Evolutionary conservation across 2,113 vertebrate species (phyloP), one percentile per base, ranked within the genome.

Genomic region (Larimichthys polyactis): DNA sequence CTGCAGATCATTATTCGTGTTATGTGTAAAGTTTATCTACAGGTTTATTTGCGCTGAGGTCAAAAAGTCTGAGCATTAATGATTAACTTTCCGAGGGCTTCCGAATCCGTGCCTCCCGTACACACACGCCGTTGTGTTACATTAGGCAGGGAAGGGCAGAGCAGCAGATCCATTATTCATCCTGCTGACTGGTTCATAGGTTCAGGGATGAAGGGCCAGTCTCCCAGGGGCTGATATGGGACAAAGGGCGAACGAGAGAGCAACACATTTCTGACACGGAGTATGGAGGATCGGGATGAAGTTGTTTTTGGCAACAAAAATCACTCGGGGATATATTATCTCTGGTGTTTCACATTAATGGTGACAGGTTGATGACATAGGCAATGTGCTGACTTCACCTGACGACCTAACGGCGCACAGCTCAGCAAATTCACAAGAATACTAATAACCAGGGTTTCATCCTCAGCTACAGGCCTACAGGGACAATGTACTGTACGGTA

Each of bases 131-230:
- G 62, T 36, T 20, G 60, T 57, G 65, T 73, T 83, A 73, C 69
- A 78, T 79, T 72, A 71, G 22, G 60, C 72, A 36, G 52, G 59
- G 22, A 60, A 75, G 76, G 65, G 51, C 69, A 64, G 36, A 58
- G 8, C 59, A 58, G 8, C 55, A 19, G 49, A 74, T 82, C 70
- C 69, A 91, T 90, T 87, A 90, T 92, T 89, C 85, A 89, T 79
- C 46, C 62, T 51, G 65, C 60, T 77, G 84, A 82, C 87, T 65
- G 67, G 73, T 70, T 87, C 74, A 73, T 12, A 48, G 74, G 71
- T 76, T 84, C 73, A 48, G 63, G 71, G 84, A 49, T 79, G 69
- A 82, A 76, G 77, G 85, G 32, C 57, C 64, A 17, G 71, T 78
- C 85, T 83, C 79, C 27, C 55, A 32, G 71, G 78, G 43, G 15